These are phyloP conservation scores for Protodeltote pygarga DNA, from an alignment of 2,888 invertebrate genomes.

Conservation along the genomic window DNA sequence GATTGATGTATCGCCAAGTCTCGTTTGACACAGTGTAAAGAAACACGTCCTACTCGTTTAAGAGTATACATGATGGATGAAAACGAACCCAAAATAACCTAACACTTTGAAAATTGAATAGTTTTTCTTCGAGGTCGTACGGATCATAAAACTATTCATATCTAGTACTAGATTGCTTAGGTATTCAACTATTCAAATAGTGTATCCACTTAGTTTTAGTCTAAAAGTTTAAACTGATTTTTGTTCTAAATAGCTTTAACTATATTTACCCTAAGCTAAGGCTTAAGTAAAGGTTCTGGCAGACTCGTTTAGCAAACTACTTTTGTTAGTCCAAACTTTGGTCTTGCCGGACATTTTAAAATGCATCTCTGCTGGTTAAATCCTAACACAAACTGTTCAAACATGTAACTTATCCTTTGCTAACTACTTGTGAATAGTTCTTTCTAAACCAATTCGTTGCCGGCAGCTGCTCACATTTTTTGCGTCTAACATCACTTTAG, in stretches of 20 bases:
- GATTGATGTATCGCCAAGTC: conserved; percentile 28
- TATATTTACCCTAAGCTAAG: too few species aligned
- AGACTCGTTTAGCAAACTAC: conserved; percentile 23
- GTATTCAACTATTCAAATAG: too few species aligned
- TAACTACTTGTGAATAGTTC: conserved; percentile 70
- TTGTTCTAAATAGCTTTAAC: too few species aligned
- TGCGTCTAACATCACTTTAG: conserved; percentile 41
- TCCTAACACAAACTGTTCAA: conserved; percentile 67
- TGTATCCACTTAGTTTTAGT: too few species aligned
- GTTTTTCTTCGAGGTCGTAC: background rate
- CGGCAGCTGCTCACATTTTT: conserved; percentile 63
- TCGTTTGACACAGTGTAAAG: conserved; percentile 7
- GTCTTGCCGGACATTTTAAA: conserved; percentile 57
- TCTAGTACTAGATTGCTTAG: too few species aligned
- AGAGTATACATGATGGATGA: conserved; percentile 26
- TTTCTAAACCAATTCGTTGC: conserved; percentile 63
- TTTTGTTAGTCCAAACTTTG: conserved; percentile 46
- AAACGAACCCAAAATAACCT: background rate
- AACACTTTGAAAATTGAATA: background rate
- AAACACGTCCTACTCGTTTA: conserved; percentile 5
- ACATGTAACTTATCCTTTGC: conserved; percentile 67
- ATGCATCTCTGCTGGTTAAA: conserved; percentile 55
- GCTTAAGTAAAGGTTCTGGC: too few species aligned
- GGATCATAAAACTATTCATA: too few species aligned
- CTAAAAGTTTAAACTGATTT: too few species aligned